Evolutionary conservation across 2,888 invertebrate genomes (phyloP).

Genomic region (Aethes cnicana): DNA sequence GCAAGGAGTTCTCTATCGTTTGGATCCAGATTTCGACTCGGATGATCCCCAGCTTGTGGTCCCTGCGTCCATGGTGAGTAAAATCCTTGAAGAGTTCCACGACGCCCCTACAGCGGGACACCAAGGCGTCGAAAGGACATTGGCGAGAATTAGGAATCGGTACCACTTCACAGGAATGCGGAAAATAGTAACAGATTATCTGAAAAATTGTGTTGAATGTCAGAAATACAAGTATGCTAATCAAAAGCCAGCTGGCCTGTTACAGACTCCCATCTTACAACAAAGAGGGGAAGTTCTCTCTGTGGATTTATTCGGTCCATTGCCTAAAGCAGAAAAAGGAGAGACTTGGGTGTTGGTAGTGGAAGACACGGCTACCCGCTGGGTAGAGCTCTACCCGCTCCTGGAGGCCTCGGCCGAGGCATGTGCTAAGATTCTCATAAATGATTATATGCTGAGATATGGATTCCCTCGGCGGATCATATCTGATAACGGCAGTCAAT

Average conservation of each 20-base stretch:
- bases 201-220: conserved; percentile 2
- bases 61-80: conserved; percentile 4
- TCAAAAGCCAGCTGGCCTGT: conserved; percentile 34
- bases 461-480: conserved; percentile 37
- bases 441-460: conserved; percentile 37
- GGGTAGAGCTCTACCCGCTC: conserved; percentile 36
- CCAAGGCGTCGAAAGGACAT: conserved; percentile 20
- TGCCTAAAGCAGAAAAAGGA: conserved; percentile 31
- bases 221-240: conserved; percentile 35
- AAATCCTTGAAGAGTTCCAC: not conserved
- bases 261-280: conserved; percentile 30
- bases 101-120: conserved; percentile 16
- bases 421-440: conserved; percentile 33
- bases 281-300: conserved; percentile 36
- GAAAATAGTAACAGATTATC: conserved; percentile 20
- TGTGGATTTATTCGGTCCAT: conserved; percentile 38
- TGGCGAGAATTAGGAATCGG: conserved; percentile 18
- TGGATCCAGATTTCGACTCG: conserved; percentile 4
- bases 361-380: conserved; percentile 34
- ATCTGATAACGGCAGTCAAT: conserved; percentile 40
- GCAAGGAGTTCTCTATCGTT: conserved; percentile 2
- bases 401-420: conserved; percentile 31
- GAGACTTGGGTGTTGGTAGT: conserved; percentile 35
- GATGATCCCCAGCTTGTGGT: conserved; percentile 15
- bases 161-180: conserved; percentile 36